These are phyloP conservation scores for Caenorhabditis uteleia DNA, from an alignment of 2,888 invertebrate genomes.

Conservation along the genomic window DNA sequence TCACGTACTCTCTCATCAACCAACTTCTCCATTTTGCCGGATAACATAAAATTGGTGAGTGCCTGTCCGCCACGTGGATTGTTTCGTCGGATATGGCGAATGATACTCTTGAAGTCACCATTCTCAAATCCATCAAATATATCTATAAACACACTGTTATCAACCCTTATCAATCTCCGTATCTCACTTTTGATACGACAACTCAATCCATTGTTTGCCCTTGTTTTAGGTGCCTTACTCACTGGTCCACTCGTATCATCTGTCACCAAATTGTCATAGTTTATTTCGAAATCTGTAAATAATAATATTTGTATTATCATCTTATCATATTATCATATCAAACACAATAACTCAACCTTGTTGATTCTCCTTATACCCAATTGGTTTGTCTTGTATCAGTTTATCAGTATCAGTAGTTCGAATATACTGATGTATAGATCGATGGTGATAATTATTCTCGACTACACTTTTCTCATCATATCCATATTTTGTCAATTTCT, in stretches of 20 bases:
- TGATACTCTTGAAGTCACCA: conserved; percentile 14
- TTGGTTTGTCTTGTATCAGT: too few relatives aligned
- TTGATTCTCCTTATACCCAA: too few relatives aligned
- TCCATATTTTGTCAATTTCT: too few relatives aligned
- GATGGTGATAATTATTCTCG: too few relatives aligned
- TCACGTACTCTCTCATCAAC: conserved; percentile 42
- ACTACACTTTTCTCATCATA: too few relatives aligned
- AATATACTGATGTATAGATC: too few relatives aligned
- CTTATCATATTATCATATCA: too few relatives aligned
- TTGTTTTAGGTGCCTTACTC: conserved; percentile 18
- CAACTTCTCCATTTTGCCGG: conserved; percentile 46
- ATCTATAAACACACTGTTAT: conserved; percentile 5
- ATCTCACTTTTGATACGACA: conserved; percentile 17
- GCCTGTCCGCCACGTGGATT: conserved; percentile 19
- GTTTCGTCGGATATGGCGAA: conserved; percentile 14
- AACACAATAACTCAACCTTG: too few relatives aligned
- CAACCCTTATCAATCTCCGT: background rate
- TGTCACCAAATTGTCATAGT: conserved; percentile 18
- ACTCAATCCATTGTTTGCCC: conserved; percentile 17
- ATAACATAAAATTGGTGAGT: conserved; percentile 32
- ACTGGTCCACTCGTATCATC: conserved; percentile 12
- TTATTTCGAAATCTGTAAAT: conserved; percentile 31
- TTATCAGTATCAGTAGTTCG: too few relatives aligned
- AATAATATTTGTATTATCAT: too few relatives aligned
- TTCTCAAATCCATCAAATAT: conserved; percentile 31